Base-by-base conservation (phyloP, 35 echinoderm and acorn worm genomes). In the Antedon bifida region DNA sequence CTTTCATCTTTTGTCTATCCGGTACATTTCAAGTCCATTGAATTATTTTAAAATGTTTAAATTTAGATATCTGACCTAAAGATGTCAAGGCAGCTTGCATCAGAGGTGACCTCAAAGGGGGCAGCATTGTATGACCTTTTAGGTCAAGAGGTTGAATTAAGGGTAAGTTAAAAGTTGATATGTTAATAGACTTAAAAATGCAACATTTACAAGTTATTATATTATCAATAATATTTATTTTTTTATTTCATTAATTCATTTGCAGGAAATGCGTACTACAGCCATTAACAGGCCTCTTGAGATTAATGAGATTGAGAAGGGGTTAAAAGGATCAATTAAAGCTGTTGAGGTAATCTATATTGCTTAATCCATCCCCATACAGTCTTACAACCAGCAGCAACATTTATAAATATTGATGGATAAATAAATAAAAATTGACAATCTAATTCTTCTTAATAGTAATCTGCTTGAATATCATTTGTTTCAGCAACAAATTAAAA, bases 301-400 rank as follows among this genome's bases (percentile, higher is more conserved):
- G 56, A 96, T 96, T 10, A 96, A 96, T 55, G 93, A 96, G 82
- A 96, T 96, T 78, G 93, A 96, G 64, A 89, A 91, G 44, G 93
- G 93, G 21, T 75, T 96, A 5, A 86, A 82, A 80, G 89, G 81
- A 56, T 92, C 89, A 46, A 86, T 89, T 19, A 89, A 87, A 39
- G 93, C 89, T 34, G 93, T 96, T 23, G 93, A 96, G 90, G 90
- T 92, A 81, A 64, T 42, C 38, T 14, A 7, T 42, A 42, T 42
- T n/a, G n/a, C n/a, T n/a, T 42, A 42, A 42, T 42, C 4, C 38
- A 42, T 42, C 38, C 14, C 38, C 38, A 42, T 42, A 42, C 38
- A 42, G 5, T 14, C 38, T 42, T 42, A 7, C 5, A 42, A 42
- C 4, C 4, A 42, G 14, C n/a, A n/a, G n/a, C n/a, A n/a, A n/a